A percentile compares a stretch with the other conserved stretches of the same genome.
These are phyloP conservation scores for Spatula versicolor DNA, from an alignment of 2,797 vertebrate species.

Conservation along the genomic window DNA sequence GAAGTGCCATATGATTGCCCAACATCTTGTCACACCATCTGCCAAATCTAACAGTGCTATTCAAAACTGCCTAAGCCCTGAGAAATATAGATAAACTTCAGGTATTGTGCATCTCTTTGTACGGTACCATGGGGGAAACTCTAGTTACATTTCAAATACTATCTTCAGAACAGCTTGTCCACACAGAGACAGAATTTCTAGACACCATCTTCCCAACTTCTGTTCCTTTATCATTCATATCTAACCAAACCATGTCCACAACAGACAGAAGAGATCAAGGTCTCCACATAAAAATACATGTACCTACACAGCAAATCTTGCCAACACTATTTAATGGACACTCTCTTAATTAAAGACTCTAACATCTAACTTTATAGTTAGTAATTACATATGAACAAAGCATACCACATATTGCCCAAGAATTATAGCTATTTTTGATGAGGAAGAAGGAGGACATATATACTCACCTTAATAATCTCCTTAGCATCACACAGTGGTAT, in stretches of 20 bases:
- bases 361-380: neutral
- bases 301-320: neutral
- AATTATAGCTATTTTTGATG: neutral
- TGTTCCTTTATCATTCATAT: neutral
- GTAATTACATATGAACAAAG: neutral
- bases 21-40: neutral
- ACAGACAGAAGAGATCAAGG: neutral
- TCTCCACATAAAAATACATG: neutral
- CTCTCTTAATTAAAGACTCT: neutral
- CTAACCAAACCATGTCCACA: neutral
- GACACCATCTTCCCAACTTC: neutral
- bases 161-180: neutral
- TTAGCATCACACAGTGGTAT: neutral
- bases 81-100: neutral
- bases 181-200: neutral
- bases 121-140: neutral
- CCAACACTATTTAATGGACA: neutral
- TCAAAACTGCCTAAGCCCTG: neutral
- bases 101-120: neutral
- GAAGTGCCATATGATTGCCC: neutral
- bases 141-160: neutral
- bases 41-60: neutral
- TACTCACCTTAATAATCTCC: neutral
- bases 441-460: neutral
- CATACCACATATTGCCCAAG: neutral